These are phyloP conservation scores for Dissostichus mawsoni DNA, from an alignment of 2,113 vertebrate genomes.

Conservation along the genomic window DNA sequence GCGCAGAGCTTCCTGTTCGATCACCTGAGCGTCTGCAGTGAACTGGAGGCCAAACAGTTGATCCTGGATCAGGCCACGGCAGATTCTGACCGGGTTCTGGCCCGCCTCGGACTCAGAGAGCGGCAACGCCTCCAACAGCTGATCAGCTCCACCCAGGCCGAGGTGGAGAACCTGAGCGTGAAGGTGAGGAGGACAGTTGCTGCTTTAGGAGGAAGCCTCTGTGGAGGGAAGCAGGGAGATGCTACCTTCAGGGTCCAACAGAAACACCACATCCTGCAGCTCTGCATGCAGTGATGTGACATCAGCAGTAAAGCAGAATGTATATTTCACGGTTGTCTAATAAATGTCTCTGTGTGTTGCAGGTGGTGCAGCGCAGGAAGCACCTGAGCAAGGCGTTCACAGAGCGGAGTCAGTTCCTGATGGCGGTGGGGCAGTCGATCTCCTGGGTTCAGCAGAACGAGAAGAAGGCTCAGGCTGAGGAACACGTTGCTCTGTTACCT, in stretches of 20 bases:
- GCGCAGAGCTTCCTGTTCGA: slow-evolving; percentile 93
- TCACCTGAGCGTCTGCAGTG: slow-evolving; percentile 92
- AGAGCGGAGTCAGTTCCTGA: slow-evolving; percentile 94
- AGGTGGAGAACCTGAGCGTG: slow-evolving; percentile 87
- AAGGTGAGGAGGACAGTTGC: slow-evolving; percentile 48
- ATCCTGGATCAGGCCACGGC: slow-evolving; percentile 86
- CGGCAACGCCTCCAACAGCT: slow-evolving; percentile 90
- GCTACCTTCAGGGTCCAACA: no score
- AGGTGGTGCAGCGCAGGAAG: slow-evolving; percentile 89
- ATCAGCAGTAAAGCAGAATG: no score
- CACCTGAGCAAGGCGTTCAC: slow-evolving; percentile 95
- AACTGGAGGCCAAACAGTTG: slow-evolving; percentile 93
- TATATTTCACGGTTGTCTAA: no score
- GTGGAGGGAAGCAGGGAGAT: no score
- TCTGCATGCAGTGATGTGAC: no score
- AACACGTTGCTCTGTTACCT: slow-evolving; percentile 92
- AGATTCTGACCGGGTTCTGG: slow-evolving; percentile 90
- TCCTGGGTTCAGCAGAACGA: slow-evolving; percentile 94
- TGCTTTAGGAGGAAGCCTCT: no score
- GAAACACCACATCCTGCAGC: no score
- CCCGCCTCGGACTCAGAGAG: slow-evolving; percentile 92
- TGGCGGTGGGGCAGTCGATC: slow-evolving; percentile 90
- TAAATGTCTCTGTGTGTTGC: no score
- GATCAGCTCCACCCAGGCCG: slow-evolving; percentile 87
- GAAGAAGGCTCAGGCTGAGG: slow-evolving; percentile 88